A percentile compares a stretch with the other conserved stretches of the same genome.
These are phyloP conservation scores for Stramonita haemastoma DNA, from an alignment of 2,888 invertebrate species.

Conservation along the genomic window DNA sequence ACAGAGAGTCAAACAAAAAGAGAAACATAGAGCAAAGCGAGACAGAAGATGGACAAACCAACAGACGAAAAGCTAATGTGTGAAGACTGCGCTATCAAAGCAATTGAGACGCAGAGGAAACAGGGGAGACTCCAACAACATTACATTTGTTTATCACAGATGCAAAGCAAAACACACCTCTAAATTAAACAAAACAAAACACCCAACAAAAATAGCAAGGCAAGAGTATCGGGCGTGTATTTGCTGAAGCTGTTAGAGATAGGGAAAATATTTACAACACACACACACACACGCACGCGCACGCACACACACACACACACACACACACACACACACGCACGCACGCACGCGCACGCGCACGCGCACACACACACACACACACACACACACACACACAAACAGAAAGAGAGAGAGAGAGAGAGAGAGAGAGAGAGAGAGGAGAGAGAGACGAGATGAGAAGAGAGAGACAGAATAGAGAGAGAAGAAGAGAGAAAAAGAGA, in stretches of 20 bases:
- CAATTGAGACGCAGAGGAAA: neutral
- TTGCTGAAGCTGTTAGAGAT: too few species aligned
- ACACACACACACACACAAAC: too few species aligned
- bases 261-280: too few species aligned
- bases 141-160: neutral
- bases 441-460: neutral
- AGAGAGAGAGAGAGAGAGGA: neutral
- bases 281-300: too few species aligned
- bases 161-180: neutral
- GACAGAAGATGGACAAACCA: neutral
- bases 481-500: neutral
- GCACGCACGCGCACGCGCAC: too few species aligned
- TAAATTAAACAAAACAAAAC: neutral
- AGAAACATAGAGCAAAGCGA: neutral
- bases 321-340: too few species aligned
- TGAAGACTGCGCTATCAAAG: neutral
- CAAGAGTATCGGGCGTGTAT: neutral
- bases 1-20: neutral
- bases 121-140: neutral
- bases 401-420: too few species aligned
- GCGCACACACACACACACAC: too few species aligned
- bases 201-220: neutral
- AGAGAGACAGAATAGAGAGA: neutral
- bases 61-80: neutral
- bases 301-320: too few species aligned